A percentile compares a stretch with the other conserved stretches of the same genome.
These are phyloP conservation scores for Phylloscopus whistleri DNA, from an alignment of 2,113 vertebrate genomes.

Conservation along the genomic window DNA sequence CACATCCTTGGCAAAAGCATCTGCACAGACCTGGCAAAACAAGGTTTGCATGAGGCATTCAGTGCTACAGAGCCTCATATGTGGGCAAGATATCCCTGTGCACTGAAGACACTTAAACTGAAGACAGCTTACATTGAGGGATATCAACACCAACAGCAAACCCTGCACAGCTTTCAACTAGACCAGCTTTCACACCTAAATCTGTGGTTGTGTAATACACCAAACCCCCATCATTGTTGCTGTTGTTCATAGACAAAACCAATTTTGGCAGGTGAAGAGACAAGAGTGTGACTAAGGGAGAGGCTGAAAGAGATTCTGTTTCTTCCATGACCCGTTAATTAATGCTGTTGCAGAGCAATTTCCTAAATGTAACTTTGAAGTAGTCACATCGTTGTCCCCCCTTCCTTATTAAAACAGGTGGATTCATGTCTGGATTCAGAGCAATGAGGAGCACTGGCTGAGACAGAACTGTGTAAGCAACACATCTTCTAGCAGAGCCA, in stretches of 20 bases:
- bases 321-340: background rate
- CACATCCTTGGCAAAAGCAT: background rate
- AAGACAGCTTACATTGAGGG: background rate
- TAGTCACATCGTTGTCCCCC: background rate
- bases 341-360: background rate
- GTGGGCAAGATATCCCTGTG: background rate
- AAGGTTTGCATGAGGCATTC: background rate
- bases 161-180: background rate
- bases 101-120: background rate
- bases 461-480: background rate
- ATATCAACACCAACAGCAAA: background rate
- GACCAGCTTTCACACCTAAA: background rate
- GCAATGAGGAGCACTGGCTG: background rate
- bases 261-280: background rate
- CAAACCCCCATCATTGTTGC: background rate
- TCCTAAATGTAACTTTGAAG: background rate
- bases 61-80: background rate
- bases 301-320: background rate
- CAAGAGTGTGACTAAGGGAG: background rate
- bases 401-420: background rate
- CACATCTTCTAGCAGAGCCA: background rate
- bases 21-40: background rate
- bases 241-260: background rate
- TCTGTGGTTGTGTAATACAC: background rate
- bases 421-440: background rate